A percentile compares a stretch with the other conserved stretches of the same genome.
These are phyloP conservation scores for Candidula unifasciata DNA, from an alignment of 2,888 invertebrate genomes.

Conservation along the genomic window DNA sequence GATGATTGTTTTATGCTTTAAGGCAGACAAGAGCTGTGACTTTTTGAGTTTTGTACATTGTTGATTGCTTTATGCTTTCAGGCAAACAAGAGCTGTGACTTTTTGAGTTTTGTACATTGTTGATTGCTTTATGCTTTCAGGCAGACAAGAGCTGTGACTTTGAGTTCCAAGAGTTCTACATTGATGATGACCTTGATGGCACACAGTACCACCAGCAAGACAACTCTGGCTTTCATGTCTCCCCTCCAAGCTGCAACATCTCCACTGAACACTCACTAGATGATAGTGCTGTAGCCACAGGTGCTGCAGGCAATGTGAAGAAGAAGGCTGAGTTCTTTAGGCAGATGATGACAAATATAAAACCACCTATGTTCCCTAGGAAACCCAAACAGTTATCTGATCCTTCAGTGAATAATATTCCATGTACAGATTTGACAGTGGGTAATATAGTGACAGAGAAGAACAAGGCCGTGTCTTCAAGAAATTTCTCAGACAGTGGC, in stretches of 20 bases:
- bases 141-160: slow-evolving; percentile 42
- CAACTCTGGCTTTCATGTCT: background rate
- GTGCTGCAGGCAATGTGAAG: background rate
- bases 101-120: slow-evolving; percentile 53
- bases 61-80: slow-evolving; percentile 13
- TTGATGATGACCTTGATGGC: slow-evolving; percentile 59
- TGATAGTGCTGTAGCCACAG: background rate
- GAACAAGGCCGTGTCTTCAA: background rate
- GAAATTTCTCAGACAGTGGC: background rate
- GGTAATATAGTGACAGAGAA: background rate
- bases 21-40: no score
- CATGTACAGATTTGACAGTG: background rate
- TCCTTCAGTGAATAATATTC: background rate
- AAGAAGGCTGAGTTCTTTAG: background rate
- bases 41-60: no score
- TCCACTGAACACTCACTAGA: slow-evolving; percentile 13
- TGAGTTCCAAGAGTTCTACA: slow-evolving; percentile 60
- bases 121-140: slow-evolving; percentile 23
- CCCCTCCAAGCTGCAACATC: background rate
- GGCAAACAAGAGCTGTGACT: slow-evolving; percentile 31
- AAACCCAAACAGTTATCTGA: background rate
- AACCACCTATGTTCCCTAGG: slow-evolving; percentile 13
- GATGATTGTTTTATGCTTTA: no score
- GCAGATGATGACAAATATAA: background rate
- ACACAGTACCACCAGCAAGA: slow-evolving; percentile 24